Conservation (phyloP, 1,140 invertebrate species). For the Tribolium madens region DNA sequence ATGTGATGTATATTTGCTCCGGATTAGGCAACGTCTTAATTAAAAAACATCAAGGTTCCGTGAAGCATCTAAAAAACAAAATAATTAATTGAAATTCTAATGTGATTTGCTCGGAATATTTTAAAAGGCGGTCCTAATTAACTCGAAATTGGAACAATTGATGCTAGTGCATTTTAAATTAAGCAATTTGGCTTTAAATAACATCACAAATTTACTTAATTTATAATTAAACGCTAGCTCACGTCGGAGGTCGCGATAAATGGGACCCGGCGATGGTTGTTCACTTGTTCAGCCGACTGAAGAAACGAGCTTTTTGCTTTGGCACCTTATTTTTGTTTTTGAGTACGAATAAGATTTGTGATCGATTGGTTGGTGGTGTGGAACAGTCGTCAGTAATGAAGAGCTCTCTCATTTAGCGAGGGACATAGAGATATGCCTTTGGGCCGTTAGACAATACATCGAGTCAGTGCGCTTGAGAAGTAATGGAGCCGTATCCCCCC, state of each 20-base stretch:
- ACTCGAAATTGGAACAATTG: conserved; percentile 28
- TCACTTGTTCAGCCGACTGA: not conserved
- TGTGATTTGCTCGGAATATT: conserved; percentile 36
- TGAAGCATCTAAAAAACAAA: conserved; percentile 33
- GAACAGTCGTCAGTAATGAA: conserved; percentile 38
- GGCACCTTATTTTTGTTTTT: not conserved
- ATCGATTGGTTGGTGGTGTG: conserved; percentile 5
- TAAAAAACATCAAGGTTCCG: conserved; percentile 36
- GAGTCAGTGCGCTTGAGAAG: conserved; percentile 27
- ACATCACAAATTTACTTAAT: conserved; percentile 30
- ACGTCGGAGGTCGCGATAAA: conserved; percentile 22
- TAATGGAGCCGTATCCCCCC: conserved; percentile 46
- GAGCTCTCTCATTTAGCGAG: conserved; percentile 30
- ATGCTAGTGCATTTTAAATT: conserved; percentile 36
- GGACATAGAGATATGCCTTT: conserved; percentile 36
- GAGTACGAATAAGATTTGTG: not conserved
- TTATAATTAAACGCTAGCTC: conserved; percentile 27
- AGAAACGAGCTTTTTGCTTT: not conserved
- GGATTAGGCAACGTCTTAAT: conserved; percentile 33
- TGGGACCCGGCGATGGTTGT: not conserved
- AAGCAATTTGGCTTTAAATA: conserved; percentile 38
- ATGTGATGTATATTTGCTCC: conserved; percentile 9
- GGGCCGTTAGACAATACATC: conserved; percentile 42
- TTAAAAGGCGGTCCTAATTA: conserved; percentile 32
- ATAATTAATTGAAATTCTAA: conserved; percentile 40